These are phyloP conservation scores for Oscheius sp. DNA, from an alignment of 2,888 invertebrate species.

Conservation along the genomic window DNA sequence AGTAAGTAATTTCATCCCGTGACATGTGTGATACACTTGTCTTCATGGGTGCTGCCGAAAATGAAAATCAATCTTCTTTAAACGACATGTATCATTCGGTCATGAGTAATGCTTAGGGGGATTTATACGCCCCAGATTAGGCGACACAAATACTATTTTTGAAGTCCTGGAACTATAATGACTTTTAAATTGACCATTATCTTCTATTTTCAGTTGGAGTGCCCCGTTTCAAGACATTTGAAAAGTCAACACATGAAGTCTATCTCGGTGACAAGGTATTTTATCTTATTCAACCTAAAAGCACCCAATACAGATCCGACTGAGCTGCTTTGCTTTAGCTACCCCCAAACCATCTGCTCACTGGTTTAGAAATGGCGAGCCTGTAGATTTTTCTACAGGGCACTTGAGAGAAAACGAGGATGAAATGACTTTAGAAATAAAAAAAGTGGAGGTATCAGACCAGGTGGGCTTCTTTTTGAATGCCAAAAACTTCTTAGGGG, in stretches of 20 bases:
- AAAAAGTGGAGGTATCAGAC: constrained; percentile 61
- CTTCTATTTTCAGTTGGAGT: constrained; percentile 34
- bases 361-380: constrained; percentile 42
- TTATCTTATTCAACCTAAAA: background rate
- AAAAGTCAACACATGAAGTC: constrained; percentile 37
- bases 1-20: constrained; percentile 15
- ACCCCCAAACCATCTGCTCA: constrained; percentile 29
- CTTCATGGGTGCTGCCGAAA: constrained; percentile 8
- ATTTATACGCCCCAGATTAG: no score
- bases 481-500: constrained; percentile 49
- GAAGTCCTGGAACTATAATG: background rate
- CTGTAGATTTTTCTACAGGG: background rate
- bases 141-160: no score
- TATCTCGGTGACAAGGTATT: constrained; percentile 43
- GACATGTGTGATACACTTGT: constrained; percentile 22
- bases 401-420: constrained; percentile 33
- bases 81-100: constrained; percentile 8
- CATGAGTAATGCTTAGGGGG: background rate
- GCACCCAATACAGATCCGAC: constrained; percentile 32
- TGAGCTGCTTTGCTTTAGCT: constrained; percentile 38
- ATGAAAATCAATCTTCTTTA: constrained; percentile 16
- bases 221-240: constrained; percentile 37
- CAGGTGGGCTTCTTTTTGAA: constrained; percentile 41
- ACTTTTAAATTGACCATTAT: no score
- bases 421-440: constrained; percentile 58